Evolutionary conservation across 2,797 vertebrate genomes (phyloP).

Genomic region (Muscicapa striata): DNA sequence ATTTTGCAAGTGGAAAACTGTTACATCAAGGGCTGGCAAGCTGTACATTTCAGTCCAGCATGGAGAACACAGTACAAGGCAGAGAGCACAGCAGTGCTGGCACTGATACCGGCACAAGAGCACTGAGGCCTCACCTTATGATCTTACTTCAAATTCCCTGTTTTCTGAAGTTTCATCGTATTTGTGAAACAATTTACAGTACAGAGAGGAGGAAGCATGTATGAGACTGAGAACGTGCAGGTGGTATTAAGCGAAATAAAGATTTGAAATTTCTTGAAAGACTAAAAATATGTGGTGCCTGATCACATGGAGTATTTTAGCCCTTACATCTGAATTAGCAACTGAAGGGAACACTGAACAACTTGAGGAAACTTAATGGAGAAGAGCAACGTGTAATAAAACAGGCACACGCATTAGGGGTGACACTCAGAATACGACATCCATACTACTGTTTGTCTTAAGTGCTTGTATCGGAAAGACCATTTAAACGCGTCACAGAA

Average conservation of each 20-base stretch:
- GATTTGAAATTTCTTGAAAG: not conserved
- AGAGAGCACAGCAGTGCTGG: not conserved
- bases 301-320: not conserved
- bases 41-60: rapidly evolving
- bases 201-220: not conserved
- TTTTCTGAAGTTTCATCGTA: not conserved
- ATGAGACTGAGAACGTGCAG: not conserved
- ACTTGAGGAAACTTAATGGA: not conserved
- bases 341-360: not conserved
- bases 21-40: not conserved
- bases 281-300: not conserved
- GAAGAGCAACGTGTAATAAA: not conserved
- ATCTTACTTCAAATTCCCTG: not conserved
- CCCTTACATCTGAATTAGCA: not conserved
- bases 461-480: not conserved
- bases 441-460: rapidly evolving
- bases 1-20: not conserved
- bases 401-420: not conserved
- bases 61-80: not conserved
- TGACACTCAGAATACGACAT: not conserved
- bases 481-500: not conserved
- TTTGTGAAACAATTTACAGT: not conserved
- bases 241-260: not conserved
- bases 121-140: not conserved
- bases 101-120: not conserved